A percentile compares a stretch with the other conserved stretches of the same genome.
Conservation (phyloP, 92 coral and sea anemone genomes). For the Porites divaricata region DNA sequence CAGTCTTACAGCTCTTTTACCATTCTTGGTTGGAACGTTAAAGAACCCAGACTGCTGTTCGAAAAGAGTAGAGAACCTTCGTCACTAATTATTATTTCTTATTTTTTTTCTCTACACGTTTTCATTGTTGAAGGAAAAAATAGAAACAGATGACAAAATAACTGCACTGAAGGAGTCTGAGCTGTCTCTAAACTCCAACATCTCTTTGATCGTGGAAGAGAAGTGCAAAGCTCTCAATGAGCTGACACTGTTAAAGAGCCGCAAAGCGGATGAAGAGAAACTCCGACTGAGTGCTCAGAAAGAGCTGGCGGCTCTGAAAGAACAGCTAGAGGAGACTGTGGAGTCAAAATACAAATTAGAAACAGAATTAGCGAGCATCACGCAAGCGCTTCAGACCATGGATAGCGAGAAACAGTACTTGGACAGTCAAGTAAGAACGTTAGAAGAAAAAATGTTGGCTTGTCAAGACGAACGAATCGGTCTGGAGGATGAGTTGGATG, state of each 20-base stretch:
- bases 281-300: slow-evolving; percentile 37
- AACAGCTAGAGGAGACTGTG: slow-evolving; percentile 60
- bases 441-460: slow-evolving; percentile 61
- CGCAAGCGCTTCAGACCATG: slow-evolving; percentile 15
- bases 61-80: too few relatives aligned
- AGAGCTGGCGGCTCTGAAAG: slow-evolving; percentile 44
- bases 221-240: slow-evolving; percentile 51
- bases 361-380: slow-evolving; percentile 43
- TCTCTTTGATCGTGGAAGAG: slow-evolving; percentile 35
- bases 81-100: not conserved
- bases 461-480: slow-evolving; percentile 71
- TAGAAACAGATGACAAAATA: slow-evolving; percentile 20
- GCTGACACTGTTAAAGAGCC: slow-evolving; percentile 50
- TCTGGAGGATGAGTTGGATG: slow-evolving; percentile 63
- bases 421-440: slow-evolving; percentile 41
- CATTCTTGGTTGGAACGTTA: too few relatives aligned
- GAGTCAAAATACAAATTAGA: slow-evolving; percentile 45
- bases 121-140: slow-evolving; percentile 26
- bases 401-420: slow-evolving; percentile 43
- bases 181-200: slow-evolving; percentile 28
- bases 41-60: too few relatives aligned
- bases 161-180: slow-evolving; percentile 33
- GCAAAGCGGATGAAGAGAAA: slow-evolving; percentile 38
- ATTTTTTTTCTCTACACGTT: not conserved
- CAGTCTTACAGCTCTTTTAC: too few relatives aligned